A percentile compares a stretch with the other conserved stretches of the same genome.
phyloP scores from a whole-genome alignment of 2,888 invertebrate species.

The Molorchus minor region DNA sequence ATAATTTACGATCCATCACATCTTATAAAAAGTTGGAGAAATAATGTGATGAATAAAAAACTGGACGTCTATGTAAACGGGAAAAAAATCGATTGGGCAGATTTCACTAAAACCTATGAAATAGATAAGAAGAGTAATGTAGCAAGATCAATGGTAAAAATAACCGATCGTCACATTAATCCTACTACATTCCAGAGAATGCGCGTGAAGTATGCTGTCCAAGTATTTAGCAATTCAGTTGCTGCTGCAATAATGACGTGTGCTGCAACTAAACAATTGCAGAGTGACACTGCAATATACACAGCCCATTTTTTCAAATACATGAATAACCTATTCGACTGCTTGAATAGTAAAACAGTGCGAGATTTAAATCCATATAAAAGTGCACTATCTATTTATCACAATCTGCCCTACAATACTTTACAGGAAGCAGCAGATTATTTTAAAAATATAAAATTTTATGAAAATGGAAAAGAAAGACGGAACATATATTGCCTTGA shows the following conservation, averaged over 20 bases:
- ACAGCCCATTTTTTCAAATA: no score
- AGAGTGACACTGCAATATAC: slow-evolving; percentile 13
- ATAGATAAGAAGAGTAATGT: slow-evolving; percentile 9
- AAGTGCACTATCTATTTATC: slow-evolving; percentile 9
- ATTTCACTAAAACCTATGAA: not conserved
- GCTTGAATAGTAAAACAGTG: slow-evolving; percentile 2
- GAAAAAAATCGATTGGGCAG: not conserved
- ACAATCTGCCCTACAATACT: not conserved
- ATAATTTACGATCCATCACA: no score
- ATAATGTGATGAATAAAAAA: slow-evolving; percentile 6
- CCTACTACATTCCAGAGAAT: slow-evolving; percentile 13
- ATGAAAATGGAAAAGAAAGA: not conserved
- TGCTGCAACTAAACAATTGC: not conserved
- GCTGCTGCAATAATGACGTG: slow-evolving; percentile 6
- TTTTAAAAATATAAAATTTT: slow-evolving; percentile 11
- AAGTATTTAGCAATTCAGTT: slow-evolving; percentile 11
- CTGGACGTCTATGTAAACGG: not conserved
- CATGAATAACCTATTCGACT: no score
- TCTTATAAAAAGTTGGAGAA: slow-evolving; percentile 3
- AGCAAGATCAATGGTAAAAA: slow-evolving; percentile 5
- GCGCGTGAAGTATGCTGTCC: slow-evolving; percentile 9
- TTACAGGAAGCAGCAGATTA: not conserved
- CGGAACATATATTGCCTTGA: not conserved
- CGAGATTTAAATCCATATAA: slow-evolving; percentile 4
- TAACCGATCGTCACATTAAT: slow-evolving; percentile 6